Evolutionary conservation across 2,113 vertebrate genomes (phyloP).

Genomic region (Pelecanus crispus): DNA sequence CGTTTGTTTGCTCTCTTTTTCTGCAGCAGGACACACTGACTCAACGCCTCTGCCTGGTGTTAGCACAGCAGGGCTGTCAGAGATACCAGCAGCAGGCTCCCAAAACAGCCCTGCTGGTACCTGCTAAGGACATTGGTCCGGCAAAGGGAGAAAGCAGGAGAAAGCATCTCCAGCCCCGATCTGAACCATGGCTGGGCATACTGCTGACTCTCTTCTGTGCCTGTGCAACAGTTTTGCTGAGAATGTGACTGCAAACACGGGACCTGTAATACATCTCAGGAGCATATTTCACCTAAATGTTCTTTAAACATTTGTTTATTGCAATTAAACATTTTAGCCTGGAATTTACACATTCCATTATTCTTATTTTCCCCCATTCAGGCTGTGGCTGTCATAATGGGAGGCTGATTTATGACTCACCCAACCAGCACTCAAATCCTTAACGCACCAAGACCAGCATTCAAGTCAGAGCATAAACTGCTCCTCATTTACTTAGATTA

Average conservation of each 20-base stretch:
- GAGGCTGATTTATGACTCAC: conserved; percentile 59
- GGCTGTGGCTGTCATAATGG: conserved; percentile 50
- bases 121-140: background rate
- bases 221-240: background rate
- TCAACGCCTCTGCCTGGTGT: background rate
- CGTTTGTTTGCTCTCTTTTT: background rate
- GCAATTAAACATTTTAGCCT: conserved; percentile 55
- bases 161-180: background rate
- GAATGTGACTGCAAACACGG: background rate
- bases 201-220: background rate
- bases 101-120: background rate
- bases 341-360: conserved; percentile 57
- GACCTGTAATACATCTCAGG: background rate
- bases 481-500: conserved; percentile 52
- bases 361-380: conserved; percentile 47
- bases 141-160: background rate
- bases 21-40: background rate
- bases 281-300: conserved; percentile 18
- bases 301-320: conserved; percentile 54
- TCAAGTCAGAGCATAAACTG: conserved; percentile 48
- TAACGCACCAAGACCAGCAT: conserved; percentile 18
- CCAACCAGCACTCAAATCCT: conserved; percentile 22
- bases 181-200: background rate
- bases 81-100: background rate
- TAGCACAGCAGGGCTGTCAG: background rate